These are phyloP conservation scores for Dasysyrphus albostriatus DNA, from an alignment of 2,888 invertebrate species.

Conservation along the genomic window DNA sequence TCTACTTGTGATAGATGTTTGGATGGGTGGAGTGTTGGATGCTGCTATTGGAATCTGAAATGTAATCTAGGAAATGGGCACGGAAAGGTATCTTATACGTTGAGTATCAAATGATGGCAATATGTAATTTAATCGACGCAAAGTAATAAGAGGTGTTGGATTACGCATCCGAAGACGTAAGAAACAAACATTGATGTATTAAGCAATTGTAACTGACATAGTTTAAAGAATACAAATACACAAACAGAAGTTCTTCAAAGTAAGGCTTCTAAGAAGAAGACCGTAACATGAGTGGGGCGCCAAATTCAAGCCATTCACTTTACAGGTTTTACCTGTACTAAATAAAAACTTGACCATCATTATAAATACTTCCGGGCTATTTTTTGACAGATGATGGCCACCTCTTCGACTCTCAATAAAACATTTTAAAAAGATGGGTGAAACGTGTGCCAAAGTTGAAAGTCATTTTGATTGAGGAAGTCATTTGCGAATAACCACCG, in stretches of 20 bases:
- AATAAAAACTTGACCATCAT: not conserved
- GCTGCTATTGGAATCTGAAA: constrained; percentile 35
- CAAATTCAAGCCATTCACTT: too few species aligned
- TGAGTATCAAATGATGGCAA: constrained; percentile 19
- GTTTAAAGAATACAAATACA: constrained; percentile 9
- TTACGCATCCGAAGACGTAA: constrained; percentile 29
- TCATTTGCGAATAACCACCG: constrained; percentile 4
- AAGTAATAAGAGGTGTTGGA: constrained; percentile 20
- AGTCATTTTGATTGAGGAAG: constrained; percentile 14
- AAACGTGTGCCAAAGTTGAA: constrained; percentile 23
- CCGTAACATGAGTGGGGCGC: too few species aligned
- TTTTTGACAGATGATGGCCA: constrained; percentile 19
- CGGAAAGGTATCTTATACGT: constrained; percentile 7
- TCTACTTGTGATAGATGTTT: constrained; percentile 27
- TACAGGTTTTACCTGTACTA: not conserved
- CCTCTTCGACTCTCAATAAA: not conserved
- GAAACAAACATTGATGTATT: constrained; percentile 15
- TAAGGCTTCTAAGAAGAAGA: constrained; percentile 1
- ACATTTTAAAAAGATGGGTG: not conserved
- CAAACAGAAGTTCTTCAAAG: not conserved
- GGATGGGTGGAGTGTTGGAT: constrained; percentile 46
- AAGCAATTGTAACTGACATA: constrained; percentile 19
- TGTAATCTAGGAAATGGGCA: constrained; percentile 50
- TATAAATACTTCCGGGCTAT: not conserved
- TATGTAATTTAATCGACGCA: constrained; percentile 41